Percentiles rank a stretch among this genome's conserved stretches.
Conservation (phyloP, 2,113 vertebrate species). For the Alaudala cheleensis region DNA sequence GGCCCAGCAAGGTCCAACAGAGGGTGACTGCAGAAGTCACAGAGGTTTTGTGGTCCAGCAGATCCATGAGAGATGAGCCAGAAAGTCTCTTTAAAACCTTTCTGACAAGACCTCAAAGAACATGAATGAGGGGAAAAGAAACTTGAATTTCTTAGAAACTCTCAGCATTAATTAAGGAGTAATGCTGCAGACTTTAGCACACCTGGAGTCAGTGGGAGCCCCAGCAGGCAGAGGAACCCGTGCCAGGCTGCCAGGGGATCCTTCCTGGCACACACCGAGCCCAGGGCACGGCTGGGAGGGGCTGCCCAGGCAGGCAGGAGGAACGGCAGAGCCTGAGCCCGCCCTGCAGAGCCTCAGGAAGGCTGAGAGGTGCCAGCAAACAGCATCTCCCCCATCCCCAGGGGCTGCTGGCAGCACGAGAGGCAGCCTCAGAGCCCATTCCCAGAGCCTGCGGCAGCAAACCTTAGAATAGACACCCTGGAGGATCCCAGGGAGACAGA, state of each 20-base stretch:
- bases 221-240: fast-evolving
- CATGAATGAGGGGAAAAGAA: neutral
- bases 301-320: neutral
- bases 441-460: conserved; percentile 6
- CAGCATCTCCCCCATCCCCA: neutral
- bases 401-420: neutral
- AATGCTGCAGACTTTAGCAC: fast-evolving
- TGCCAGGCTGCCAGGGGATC: fast-evolving
- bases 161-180: neutral
- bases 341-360: neutral
- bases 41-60: neutral
- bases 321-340: neutral
- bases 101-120: neutral
- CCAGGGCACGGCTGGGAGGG: neutral
- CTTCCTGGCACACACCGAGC: neutral
- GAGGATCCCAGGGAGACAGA: neutral
- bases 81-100: neutral
- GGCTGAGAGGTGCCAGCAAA: neutral
- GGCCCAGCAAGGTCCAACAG: neutral
- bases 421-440: conserved; percentile 13
- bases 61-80: neutral
- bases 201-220: neutral
- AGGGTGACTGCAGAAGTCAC: neutral
- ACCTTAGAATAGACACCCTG: conserved; percentile 18
- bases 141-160: fast-evolving